Percentiles rank a stretch among this genome's conserved stretches.
phyloP scores from a whole-genome alignment of 2,113 vertebrate species.

The Octodon degus region DNA sequence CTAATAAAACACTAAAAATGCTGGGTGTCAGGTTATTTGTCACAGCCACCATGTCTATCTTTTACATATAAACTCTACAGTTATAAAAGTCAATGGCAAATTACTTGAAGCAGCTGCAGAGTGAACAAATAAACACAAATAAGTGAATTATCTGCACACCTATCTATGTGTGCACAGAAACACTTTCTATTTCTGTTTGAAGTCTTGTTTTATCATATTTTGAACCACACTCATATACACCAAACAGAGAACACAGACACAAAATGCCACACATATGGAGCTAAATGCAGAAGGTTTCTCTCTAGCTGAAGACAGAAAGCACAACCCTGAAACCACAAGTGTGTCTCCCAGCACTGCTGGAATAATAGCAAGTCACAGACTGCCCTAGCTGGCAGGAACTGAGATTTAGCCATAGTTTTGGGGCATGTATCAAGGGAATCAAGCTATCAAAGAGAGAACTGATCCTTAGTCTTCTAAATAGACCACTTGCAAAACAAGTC shows the following conservation, averaged over 20 bases:
- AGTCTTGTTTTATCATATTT: not conserved
- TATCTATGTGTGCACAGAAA: not conserved
- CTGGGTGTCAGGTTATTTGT: not conserved
- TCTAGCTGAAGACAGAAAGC: not conserved
- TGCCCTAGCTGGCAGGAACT: fast-evolving
- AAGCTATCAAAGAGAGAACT: no score
- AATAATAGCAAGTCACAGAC: fast-evolving
- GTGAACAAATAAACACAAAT: not conserved
- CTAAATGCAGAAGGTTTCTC: not conserved
- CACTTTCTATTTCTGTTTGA: not conserved
- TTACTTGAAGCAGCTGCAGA: not conserved
- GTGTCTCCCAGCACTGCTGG: not conserved
- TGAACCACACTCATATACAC: not conserved
- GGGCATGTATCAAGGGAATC: fast-evolving
- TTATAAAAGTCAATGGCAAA: not conserved
- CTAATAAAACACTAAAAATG: not conserved
- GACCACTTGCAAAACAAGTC: not conserved
- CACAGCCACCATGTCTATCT: not conserved
- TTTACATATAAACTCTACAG: fast-evolving
- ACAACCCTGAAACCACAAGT: fast-evolving
- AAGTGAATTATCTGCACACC: not conserved
- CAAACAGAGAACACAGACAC: not conserved
- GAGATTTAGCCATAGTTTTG: fast-evolving
- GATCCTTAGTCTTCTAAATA: not conserved
- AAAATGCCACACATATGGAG: fast-evolving